Conservation (phyloP, 2,113 vertebrate species). For the Climacteris rufus region DNA sequence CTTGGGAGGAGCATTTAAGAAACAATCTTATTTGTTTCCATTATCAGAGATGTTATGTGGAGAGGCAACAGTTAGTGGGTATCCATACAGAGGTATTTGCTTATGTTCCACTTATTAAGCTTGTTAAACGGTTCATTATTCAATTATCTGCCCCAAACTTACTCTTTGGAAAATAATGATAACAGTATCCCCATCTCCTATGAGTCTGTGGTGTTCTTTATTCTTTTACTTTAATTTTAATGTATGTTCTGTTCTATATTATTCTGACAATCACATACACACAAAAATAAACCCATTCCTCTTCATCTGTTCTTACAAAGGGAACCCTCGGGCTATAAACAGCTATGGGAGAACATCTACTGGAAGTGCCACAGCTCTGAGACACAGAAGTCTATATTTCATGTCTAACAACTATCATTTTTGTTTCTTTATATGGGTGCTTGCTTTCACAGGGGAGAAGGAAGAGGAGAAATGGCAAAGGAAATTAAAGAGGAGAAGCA, state of each 20-base stretch:
- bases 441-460: background rate
- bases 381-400: background rate
- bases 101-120: background rate
- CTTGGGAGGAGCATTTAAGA: background rate
- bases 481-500: background rate
- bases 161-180: background rate
- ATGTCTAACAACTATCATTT: background rate
- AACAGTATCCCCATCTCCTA: background rate
- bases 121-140: background rate
- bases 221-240: background rate
- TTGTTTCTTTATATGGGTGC: background rate
- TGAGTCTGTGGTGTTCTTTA: background rate
- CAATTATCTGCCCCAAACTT: background rate
- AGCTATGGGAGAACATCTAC: background rate
- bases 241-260: background rate
- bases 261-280: background rate
- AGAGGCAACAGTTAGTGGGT: background rate
- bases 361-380: background rate
- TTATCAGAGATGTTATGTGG: background rate
- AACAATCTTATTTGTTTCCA: background rate
- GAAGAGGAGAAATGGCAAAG: background rate
- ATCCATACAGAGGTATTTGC: background rate
- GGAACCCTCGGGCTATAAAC: background rate
- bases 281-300: background rate
- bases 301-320: background rate